These are phyloP conservation scores for Atrichornis clamosus DNA, from an alignment of 2,113 vertebrate genomes.

Conservation along the genomic window DNA sequence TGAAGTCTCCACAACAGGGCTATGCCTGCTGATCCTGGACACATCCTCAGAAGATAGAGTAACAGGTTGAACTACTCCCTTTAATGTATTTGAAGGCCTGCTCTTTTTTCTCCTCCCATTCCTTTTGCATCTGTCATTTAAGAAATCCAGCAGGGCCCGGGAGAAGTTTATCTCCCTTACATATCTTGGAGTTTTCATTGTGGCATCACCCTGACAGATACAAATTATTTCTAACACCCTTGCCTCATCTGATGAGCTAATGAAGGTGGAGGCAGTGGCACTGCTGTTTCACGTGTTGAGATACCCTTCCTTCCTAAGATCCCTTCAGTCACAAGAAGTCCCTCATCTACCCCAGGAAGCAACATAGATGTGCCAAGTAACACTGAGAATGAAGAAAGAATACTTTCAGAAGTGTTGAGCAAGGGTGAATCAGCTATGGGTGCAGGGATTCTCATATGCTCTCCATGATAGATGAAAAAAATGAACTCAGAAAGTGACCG, in stretches of 20 bases:
- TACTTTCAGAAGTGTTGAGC: not conserved
- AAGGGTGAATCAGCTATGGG: not conserved
- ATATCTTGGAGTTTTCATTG: not conserved
- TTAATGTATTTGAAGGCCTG: not conserved
- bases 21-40: not conserved
- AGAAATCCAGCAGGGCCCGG: not conserved
- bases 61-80: not conserved
- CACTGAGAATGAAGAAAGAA: not conserved
- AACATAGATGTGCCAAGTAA: accelerated
- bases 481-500: not conserved
- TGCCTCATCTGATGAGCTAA: not conserved
- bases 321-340: not conserved
- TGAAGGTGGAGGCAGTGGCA: not conserved
- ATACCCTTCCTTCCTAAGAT: not conserved
- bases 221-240: not conserved
- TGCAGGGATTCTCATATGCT: not conserved
- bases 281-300: not conserved
- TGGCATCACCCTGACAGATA: not conserved
- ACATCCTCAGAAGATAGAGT: not conserved
- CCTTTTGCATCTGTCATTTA: not conserved
- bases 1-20: not conserved
- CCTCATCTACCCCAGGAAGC: not conserved
- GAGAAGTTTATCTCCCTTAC: not conserved
- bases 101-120: not conserved
- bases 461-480: not conserved